These are phyloP conservation scores for Leptinotarsa rubiginosa DNA, from an alignment of 2,888 invertebrate genomes.

Conservation along the genomic window DNA sequence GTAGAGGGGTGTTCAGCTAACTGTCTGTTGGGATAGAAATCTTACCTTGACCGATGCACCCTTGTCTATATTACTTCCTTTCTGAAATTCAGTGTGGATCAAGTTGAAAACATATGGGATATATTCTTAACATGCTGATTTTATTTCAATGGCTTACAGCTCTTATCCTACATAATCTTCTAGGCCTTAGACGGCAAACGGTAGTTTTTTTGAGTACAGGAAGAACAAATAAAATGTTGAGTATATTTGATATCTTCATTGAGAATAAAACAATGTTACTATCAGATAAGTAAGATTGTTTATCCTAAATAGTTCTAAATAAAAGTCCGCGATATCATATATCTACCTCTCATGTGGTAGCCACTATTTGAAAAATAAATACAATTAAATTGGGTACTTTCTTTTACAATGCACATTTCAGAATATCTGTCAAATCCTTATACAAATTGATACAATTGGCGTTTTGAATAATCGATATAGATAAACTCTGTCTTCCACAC, in stretches of 20 bases:
- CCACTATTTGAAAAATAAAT: too few relatives aligned
- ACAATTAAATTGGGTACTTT: too few relatives aligned
- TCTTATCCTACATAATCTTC: neutral
- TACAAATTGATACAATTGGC: too few relatives aligned
- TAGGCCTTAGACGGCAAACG: neutral
- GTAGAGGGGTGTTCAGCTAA: conserved; percentile 36
- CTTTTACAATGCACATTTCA: too few relatives aligned
- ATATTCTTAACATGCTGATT: conserved; percentile 47
- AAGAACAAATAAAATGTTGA: neutral
- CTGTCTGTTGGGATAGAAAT: conserved; percentile 43
- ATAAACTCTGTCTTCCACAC: too few relatives aligned
- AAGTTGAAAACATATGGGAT: conserved; percentile 60
- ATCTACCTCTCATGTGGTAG: too few relatives aligned
- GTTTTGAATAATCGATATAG: too few relatives aligned
- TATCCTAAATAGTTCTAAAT: too few relatives aligned
- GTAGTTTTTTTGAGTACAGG: neutral
- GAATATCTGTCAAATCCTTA: too few relatives aligned
- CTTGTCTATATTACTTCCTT: conserved; percentile 58
- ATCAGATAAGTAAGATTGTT: too few relatives aligned
- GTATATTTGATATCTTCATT: neutral
- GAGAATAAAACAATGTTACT: too few relatives aligned
- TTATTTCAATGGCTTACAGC: neutral
- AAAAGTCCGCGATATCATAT: too few relatives aligned
- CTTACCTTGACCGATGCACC: conserved; percentile 59
- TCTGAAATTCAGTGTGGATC: conserved; percentile 47